phyloP scores from a whole-genome alignment of 1,140 invertebrate genomes.

The Heliconius nattereri region DNA sequence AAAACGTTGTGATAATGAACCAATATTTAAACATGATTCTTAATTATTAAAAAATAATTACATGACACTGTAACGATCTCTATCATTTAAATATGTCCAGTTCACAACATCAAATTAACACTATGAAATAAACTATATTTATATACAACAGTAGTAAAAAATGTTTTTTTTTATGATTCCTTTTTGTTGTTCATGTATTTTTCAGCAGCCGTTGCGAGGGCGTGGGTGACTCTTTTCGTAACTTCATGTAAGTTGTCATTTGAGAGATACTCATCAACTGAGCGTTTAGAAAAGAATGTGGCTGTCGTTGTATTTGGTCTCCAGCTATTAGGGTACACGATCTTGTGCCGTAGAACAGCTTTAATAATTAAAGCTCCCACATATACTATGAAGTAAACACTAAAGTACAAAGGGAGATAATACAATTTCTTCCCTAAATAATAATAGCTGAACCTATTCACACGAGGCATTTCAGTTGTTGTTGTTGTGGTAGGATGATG shows the following conservation, averaged over 20 bases:
- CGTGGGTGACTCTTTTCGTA: constrained; percentile 67
- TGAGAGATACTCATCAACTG: constrained; percentile 64
- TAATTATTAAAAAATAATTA: constrained; percentile 21
- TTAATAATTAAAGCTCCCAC: constrained; percentile 89
- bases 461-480: constrained; percentile 84
- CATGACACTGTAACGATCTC: neutral
- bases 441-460: constrained; percentile 90
- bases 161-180: constrained; percentile 39
- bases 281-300: constrained; percentile 69
- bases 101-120: constrained; percentile 57
- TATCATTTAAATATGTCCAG: constrained; percentile 72
- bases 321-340: constrained; percentile 78
- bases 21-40: constrained; percentile 55
- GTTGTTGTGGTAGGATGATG: constrained; percentile 81
- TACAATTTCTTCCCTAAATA: constrained; percentile 90
- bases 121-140: constrained; percentile 32
- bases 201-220: constrained; percentile 66
- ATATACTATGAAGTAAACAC: constrained; percentile 91
- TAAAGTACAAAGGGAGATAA: constrained; percentile 91
- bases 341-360: constrained; percentile 89
- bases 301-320: constrained; percentile 67
- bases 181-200: constrained; percentile 60
- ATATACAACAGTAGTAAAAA: constrained; percentile 32
- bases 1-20: constrained; percentile 70
- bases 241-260: constrained; percentile 68